Evolutionary conservation across 2,797 vertebrate species (phyloP).

Genomic region (Buceros bicornis): DNA sequence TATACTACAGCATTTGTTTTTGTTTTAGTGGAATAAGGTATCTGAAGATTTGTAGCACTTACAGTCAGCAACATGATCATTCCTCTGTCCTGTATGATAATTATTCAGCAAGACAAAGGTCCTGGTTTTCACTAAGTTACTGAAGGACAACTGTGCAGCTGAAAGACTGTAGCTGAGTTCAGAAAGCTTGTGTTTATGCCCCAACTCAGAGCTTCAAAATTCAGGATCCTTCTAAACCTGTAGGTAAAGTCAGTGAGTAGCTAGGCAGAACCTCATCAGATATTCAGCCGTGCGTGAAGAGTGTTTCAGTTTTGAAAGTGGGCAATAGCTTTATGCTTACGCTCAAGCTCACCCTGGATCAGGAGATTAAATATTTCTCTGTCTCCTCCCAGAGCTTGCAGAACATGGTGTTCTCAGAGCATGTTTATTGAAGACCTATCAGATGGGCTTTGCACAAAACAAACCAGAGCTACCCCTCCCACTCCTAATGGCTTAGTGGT

Average conservation of each 20-base stretch:
- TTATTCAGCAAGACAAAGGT: neutral
- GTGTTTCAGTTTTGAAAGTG: neutral
- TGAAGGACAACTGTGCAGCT: neutral
- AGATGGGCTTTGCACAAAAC: constrained; percentile 68
- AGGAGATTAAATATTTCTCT: constrained; percentile 24
- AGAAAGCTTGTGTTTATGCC: neutral
- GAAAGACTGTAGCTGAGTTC: neutral
- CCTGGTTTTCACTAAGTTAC: neutral
- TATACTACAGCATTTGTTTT: neutral
- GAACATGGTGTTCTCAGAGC: constrained; percentile 48
- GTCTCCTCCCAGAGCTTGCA: neutral
- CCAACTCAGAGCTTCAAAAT: neutral
- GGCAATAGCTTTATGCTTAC: neutral
- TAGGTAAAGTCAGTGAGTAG: neutral
- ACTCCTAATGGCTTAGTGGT: constrained; percentile 36
- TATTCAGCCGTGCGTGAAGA: neutral
- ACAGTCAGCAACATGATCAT: neutral
- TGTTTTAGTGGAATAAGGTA: neutral
- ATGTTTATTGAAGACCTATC: constrained; percentile 68
- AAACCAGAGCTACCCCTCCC: constrained; percentile 53
- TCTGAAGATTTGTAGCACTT: neutral
- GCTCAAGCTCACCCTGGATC: neutral
- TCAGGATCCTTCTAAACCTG: neutral
- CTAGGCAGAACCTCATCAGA: neutral
- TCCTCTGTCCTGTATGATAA: neutral